phyloP scores from a whole-genome alignment of 2,113 vertebrate genomes.

The Climacteris rufus region DNA sequence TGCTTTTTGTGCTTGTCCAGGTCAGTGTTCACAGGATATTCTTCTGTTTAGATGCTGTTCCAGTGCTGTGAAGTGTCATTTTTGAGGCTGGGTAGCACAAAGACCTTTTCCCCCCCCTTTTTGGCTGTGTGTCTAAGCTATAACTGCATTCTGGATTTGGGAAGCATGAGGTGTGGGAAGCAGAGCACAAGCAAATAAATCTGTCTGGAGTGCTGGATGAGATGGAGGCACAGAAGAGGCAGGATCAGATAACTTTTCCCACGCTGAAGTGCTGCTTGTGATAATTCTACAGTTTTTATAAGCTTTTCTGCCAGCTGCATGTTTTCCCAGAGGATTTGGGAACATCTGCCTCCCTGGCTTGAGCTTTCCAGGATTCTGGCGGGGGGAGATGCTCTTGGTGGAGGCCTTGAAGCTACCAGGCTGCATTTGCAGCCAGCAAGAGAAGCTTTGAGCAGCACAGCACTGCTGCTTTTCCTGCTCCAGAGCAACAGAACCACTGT shows the following conservation, averaged over 20 bases:
- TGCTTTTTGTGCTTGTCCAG: neutral
- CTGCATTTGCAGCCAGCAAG: neutral
- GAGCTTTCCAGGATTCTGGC: neutral
- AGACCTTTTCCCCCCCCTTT: neutral
- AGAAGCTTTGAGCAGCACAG: neutral
- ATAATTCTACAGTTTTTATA: neutral
- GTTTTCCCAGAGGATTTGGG: neutral
- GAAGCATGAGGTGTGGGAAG: neutral
- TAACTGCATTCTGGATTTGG: neutral
- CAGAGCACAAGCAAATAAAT: neutral
- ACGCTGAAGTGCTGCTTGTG: neutral
- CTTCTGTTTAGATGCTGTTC: neutral
- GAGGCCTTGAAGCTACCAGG: neutral
- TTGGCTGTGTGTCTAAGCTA: neutral
- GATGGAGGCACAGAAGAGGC: neutral
- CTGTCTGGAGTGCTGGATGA: too few relatives aligned
- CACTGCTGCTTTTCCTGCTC: neutral
- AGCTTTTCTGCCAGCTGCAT: neutral
- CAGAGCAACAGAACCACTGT: too few relatives aligned
- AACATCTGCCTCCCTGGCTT: neutral
- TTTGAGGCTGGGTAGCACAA: neutral
- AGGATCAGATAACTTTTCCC: neutral
- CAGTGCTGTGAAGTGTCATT: neutral
- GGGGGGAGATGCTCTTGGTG: neutral
- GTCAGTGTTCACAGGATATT: neutral